phyloP scores from a whole-genome alignment of 30 jellyfish, hydroid and myxozoan species.

The Thelohanellus kitauei region DNA sequence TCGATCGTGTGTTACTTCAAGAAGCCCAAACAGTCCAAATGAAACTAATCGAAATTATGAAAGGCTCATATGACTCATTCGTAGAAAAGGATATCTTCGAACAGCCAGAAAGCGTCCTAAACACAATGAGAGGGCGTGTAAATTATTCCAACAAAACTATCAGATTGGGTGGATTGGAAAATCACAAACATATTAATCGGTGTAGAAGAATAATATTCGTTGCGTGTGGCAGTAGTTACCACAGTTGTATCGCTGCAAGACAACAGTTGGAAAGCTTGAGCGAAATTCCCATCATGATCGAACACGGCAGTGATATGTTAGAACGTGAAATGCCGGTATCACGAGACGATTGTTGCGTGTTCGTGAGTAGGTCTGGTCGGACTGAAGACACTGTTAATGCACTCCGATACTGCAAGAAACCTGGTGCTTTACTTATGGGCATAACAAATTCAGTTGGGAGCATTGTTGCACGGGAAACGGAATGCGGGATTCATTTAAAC shows the following conservation, averaged over 20 bases:
- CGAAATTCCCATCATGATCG: constrained; percentile 90
- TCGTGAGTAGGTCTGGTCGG: constrained; percentile 94
- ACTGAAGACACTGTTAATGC: constrained; percentile 92
- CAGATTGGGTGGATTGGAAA: constrained; percentile 54
- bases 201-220: constrained; percentile 77
- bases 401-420: constrained; percentile 58
- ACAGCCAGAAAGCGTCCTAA: constrained; percentile 71
- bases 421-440: constrained; percentile 76
- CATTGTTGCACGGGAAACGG: constrained; percentile 75
- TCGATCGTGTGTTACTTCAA: no score
- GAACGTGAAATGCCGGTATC: constrained; percentile 60
- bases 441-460: constrained; percentile 85
- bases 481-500: constrained; percentile 80
- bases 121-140: constrained; percentile 91
- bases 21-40: no score
- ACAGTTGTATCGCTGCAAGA: constrained; percentile 96
- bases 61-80: constrained; percentile 50
- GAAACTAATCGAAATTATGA: no score
- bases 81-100: constrained; percentile 94
- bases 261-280: constrained; percentile 55
- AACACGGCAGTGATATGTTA: constrained; percentile 69
- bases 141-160: constrained; percentile 28
- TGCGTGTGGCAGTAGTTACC: constrained; percentile 96
- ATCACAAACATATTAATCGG: constrained; percentile 53
- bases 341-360: constrained; percentile 85